Conservation (phyloP, 92 coral and sea anemone species). For the Bergia puertoricense region DNA sequence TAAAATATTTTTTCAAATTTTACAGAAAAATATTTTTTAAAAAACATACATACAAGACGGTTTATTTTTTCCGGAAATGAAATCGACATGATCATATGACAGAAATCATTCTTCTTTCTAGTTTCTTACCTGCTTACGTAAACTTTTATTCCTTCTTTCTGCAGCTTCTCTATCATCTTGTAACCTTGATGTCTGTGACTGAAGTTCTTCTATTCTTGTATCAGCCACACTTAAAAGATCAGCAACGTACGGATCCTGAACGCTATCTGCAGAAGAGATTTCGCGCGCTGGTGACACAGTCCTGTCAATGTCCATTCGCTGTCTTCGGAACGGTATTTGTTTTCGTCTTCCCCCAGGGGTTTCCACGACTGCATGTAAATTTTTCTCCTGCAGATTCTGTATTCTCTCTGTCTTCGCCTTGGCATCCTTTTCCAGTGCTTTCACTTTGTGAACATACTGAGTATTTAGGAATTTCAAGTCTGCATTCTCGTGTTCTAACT, state of each 20-base stretch:
- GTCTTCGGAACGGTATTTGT: constrained; percentile 94
- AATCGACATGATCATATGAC: not conserved
- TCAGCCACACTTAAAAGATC: constrained; percentile 97
- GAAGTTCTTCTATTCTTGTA: constrained; percentile 89
- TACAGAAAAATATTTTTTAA: not conserved
- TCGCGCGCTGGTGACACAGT: constrained; percentile 89
- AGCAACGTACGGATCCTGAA: constrained; percentile 95
- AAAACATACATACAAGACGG: not conserved
- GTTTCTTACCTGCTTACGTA: constrained; percentile 88
- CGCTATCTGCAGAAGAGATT: constrained; percentile 49
- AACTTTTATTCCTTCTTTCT: constrained; percentile 90
- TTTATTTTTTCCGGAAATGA: not conserved
- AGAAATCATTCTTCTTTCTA: not conserved
- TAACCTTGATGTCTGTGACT: constrained; percentile 64
- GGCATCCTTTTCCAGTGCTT: constrained; percentile 94
- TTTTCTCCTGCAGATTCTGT: constrained; percentile 91
- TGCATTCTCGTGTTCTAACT: constrained; percentile 97
- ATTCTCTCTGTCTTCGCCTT: constrained; percentile 89
- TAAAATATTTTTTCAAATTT: not conserved
- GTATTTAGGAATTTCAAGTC: constrained; percentile 96
- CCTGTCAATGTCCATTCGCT: constrained; percentile 97
- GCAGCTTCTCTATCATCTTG: constrained; percentile 85
- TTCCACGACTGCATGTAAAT: constrained; percentile 98
- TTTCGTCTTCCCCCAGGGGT: constrained; percentile 98
- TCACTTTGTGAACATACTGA: constrained; percentile 98